phyloP scores from a whole-genome alignment of 2,888 invertebrate genomes.

The Eudemis profundana region DNA sequence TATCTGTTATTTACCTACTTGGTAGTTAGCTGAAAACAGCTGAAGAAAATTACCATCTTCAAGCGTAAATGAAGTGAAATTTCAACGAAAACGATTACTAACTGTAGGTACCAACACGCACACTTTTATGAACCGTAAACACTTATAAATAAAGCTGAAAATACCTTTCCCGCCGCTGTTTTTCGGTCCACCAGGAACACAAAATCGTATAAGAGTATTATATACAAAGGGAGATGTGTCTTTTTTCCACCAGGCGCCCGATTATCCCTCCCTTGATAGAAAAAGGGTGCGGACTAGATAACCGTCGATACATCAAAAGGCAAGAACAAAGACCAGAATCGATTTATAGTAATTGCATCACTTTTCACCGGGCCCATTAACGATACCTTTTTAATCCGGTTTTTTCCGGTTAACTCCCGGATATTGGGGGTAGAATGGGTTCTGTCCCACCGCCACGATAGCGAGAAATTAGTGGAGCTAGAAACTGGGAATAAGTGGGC shows the following conservation, averaged over 20 bases:
- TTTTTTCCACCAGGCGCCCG: neutral
- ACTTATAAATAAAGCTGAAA: conserved; percentile 19
- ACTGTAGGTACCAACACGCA: conserved; percentile 4
- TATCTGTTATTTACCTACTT: no score
- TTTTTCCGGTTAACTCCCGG: conserved; percentile 44
- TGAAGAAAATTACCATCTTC: neutral
- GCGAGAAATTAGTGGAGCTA: no score
- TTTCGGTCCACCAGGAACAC: neutral
- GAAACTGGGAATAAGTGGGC: no score
- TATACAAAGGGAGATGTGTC: neutral
- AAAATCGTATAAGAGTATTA: neutral
- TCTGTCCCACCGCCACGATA: no score
- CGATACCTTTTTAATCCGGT: conserved; percentile 43
- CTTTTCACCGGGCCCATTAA: conserved; percentile 43
- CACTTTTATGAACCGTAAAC: conserved; percentile 30
- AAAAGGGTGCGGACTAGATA: conserved; percentile 40
- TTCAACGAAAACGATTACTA: conserved; percentile 3
- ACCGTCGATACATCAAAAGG: conserved; percentile 42
- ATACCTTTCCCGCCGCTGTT: neutral
- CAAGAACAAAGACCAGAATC: conserved; percentile 42
- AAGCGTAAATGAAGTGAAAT: conserved; percentile 13
- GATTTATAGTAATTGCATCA: conserved; percentile 45
- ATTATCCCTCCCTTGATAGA: conserved; percentile 37
- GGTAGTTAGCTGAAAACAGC: no score
- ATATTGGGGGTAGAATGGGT: conserved; percentile 42